These are phyloP conservation scores for Odontomyia ornata DNA, from an alignment of 2,888 invertebrate species.

Conservation along the genomic window DNA sequence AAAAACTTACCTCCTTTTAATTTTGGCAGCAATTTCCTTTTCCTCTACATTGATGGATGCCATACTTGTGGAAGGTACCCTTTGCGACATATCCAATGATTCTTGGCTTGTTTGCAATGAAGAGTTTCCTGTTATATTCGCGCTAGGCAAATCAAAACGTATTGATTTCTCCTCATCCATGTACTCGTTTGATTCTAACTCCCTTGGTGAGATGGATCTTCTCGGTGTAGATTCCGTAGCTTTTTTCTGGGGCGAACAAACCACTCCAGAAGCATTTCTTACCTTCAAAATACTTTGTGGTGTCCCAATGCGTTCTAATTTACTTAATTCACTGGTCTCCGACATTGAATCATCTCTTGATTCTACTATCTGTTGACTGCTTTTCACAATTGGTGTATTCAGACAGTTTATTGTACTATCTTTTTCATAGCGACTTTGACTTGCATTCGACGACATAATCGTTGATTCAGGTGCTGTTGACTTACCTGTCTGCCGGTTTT, in stretches of 20 bases:
- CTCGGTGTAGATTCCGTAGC: background rate
- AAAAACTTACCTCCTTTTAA: background rate
- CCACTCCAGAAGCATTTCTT: background rate
- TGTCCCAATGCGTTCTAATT: conserved; percentile 36
- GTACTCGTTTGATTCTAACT: background rate
- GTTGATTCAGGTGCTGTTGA: background rate
- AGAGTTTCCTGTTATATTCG: background rate
- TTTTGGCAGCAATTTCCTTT: background rate
- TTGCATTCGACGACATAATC: background rate
- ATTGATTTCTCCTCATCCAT: conserved; percentile 49
- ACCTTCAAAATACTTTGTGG: conserved; percentile 49
- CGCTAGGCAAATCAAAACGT: conserved; percentile 50
- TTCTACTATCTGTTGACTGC: conserved; percentile 28
- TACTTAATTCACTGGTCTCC: conserved; percentile 19
- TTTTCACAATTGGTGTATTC: conserved; percentile 50
- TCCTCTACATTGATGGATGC: background rate
- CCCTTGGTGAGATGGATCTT: background rate
- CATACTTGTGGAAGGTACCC: conserved; percentile 35
- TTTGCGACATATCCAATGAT: conserved; percentile 32
- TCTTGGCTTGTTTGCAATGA: conserved; percentile 7
- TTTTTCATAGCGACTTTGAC: background rate
- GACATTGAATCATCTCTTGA: conserved; percentile 17
- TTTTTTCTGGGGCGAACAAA: conserved; percentile 13
- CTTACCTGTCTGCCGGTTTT: conserved; percentile 16
- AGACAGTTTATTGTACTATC: conserved; percentile 26